phyloP scores from a whole-genome alignment of 2,888 invertebrate genomes.

The Petrolisthes manimaculis region DNA sequence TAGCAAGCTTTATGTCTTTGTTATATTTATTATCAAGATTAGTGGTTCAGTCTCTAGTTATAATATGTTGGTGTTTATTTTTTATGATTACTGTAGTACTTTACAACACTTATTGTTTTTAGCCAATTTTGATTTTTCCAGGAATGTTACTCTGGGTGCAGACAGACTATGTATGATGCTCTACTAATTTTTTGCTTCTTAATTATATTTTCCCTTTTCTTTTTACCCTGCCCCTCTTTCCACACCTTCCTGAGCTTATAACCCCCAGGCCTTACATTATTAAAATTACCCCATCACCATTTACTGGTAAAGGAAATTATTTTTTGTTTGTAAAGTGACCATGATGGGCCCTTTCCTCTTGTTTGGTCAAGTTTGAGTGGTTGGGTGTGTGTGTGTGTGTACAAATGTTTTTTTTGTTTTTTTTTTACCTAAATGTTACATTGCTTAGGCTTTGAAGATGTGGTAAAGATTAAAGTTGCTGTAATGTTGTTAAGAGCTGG shows the following conservation, averaged over 20 bases:
- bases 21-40: too few relatives aligned
- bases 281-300: not conserved
- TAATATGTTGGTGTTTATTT: not conserved
- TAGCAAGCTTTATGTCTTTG: too few relatives aligned
- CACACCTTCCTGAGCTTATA: not conserved
- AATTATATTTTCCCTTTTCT: not conserved
- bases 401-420: too few relatives aligned
- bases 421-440: too few relatives aligned
- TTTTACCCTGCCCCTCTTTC: not conserved
- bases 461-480: too few relatives aligned
- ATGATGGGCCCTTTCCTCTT: too few relatives aligned
- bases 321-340: too few relatives aligned
- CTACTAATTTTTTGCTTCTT: conserved; percentile 9
- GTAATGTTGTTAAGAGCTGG: too few relatives aligned
- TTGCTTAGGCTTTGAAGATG: too few relatives aligned
- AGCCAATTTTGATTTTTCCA: not conserved
- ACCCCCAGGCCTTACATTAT: not conserved
- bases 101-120: not conserved
- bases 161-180: conserved; percentile 7
- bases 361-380: too few relatives aligned
- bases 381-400: too few relatives aligned
- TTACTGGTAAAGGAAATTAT: not conserved
- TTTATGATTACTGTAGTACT: not conserved
- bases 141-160: not conserved
- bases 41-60: too few relatives aligned